Evolutionary conservation across 2,113 vertebrate genomes (phyloP), one percentile per base, ranked within the genome.

Genomic region (Marmota monax): DNA sequence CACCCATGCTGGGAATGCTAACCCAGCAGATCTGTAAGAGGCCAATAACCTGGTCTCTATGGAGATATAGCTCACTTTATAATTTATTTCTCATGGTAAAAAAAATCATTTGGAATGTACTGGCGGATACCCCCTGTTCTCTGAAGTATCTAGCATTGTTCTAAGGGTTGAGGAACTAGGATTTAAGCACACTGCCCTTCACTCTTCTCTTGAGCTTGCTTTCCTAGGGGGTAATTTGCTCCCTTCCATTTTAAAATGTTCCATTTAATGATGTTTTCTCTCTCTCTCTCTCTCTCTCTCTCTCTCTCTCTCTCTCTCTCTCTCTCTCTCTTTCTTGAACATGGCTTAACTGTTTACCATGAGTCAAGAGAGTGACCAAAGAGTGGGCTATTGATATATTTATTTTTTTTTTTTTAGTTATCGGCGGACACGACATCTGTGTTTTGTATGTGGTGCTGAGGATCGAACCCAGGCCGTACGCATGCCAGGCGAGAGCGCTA

Each of bases 151-250:
- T 18, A 27, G 17, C 39, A n/a, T 20, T 76, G 3, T 23, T 53
- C 18, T 27, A 25, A 72, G 7, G 61, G 18, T 27, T 51, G 25
- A 91, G 17, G 13, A 65, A 2, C 29, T 56, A 37, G 32, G 4
- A 23, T 11, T 16, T 1, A 2, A 67, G 16, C 7, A n/a, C 4
- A 23, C 16, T 6, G 29, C 18, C 10, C 8, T 56, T 14, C 18
- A 6, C 8, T 56, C 7, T 17, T 53, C 7, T 39, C 76, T 17
- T 32, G 16, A 14, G 2, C 23, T 61, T 4, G 13, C 16, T 45
- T 10, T 83, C 12, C 25, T 20, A 3, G 5, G 34, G 5, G 5
- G 7, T 8, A 5, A 17, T 16, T 74, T 27, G 2, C 2, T 23
- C 65, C 13, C n/a, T 53, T 61, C 14, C 25, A 12, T n/a, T 84